A percentile compares a stretch with the other conserved stretches of the same genome.
These are phyloP conservation scores for Drosophila obscura DNA, from an alignment of 1,140 invertebrate genomes.

Conservation along the genomic window DNA sequence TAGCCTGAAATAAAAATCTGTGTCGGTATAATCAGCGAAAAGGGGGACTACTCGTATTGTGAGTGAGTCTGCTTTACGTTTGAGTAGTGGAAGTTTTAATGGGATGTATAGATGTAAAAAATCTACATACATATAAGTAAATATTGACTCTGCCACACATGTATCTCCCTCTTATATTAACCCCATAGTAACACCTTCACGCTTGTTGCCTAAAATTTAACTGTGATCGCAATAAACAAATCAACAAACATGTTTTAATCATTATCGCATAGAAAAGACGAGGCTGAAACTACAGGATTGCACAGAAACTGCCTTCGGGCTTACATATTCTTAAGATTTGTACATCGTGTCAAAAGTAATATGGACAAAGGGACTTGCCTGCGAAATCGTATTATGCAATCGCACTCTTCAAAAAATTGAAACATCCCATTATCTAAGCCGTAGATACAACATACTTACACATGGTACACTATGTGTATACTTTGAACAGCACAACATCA, in stretches of 20 bases:
- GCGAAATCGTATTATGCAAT: not conserved
- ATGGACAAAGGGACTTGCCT: conserved; percentile 58
- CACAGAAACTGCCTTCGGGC: not conserved
- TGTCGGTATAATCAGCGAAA: too few relatives aligned
- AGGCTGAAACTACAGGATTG: conserved; percentile 32
- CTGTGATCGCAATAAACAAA: conserved; percentile 51
- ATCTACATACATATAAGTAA: conserved; percentile 1
- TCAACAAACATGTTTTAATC: conserved; percentile 47
- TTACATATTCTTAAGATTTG: conserved; percentile 7
- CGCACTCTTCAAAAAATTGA: too few relatives aligned
- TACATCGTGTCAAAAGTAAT: conserved; percentile 25
- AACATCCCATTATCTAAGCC: too few relatives aligned
- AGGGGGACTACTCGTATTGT: not conserved
- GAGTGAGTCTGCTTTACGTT: conserved; percentile 8
- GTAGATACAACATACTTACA: too few relatives aligned
- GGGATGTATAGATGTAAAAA: conserved; percentile 27
- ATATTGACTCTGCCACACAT: not conserved
- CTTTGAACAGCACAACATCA: conserved; percentile 27
- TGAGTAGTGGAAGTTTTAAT: conserved; percentile 22
- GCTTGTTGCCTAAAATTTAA: conserved; percentile 54
- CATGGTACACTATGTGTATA: conserved; percentile 14
- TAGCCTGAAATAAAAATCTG: conserved; percentile 39
- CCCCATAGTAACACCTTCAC: conserved; percentile 16
- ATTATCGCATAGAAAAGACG: conserved; percentile 44
- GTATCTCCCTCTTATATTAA: not conserved